Evolutionary conservation across 2,113 vertebrate genomes (phyloP).

Genomic region (Uria lomvia): DNA sequence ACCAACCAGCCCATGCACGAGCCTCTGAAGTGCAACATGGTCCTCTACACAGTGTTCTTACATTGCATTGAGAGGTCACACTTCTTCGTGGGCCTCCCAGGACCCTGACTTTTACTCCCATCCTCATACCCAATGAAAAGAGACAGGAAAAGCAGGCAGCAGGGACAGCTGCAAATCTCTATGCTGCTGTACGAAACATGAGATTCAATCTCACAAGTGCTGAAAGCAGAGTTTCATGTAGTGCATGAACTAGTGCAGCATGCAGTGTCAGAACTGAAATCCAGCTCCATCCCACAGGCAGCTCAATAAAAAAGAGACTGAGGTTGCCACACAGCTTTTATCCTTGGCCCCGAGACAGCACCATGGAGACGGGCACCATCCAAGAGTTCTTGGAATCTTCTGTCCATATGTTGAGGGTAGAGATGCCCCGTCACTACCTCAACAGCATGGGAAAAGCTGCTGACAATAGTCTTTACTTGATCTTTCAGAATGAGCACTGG

Average conservation of each 20-base stretch:
- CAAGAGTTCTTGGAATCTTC: not conserved
- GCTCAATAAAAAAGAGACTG: not conserved
- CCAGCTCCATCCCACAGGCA: not conserved
- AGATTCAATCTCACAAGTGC: not conserved
- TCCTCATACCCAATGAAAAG: not conserved
- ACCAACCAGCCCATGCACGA: not conserved
- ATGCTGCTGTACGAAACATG: not conserved
- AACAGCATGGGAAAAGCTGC: not conserved
- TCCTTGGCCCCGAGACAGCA: accelerated
- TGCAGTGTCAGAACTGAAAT: not conserved
- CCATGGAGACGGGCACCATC: not conserved
- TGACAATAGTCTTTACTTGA: not conserved
- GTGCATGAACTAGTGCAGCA: not conserved
- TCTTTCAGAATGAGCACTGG: not conserved
- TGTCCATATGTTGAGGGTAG: not conserved
- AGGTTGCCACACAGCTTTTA: not conserved
- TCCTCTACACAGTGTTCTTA: not conserved
- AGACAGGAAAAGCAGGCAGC: not conserved
- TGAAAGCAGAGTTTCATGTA: not conserved
- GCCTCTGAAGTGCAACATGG: not conserved
- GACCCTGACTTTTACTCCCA: not conserved
- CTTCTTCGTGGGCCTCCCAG: not conserved
- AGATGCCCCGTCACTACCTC: not conserved
- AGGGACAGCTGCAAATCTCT: not conserved
- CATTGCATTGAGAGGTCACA: not conserved